These are phyloP conservation scores for Tuberolachnus salignus DNA, from an alignment of 2,888 invertebrate species.

Conservation along the genomic window DNA sequence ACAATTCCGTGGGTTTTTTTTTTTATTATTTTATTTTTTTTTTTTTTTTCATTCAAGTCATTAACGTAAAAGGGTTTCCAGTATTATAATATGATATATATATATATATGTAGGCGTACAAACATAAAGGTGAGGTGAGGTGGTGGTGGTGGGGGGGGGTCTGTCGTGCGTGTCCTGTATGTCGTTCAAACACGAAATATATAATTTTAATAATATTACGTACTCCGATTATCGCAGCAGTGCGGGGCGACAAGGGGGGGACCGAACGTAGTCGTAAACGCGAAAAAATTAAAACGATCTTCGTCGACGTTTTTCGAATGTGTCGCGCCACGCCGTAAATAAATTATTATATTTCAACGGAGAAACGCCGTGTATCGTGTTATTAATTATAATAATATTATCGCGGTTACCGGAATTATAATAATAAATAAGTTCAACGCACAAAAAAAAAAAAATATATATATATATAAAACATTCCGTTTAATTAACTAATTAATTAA, in stretches of 20 bases:
- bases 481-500: no score
- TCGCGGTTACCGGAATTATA: no score
- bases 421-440: background rate
- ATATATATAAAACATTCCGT: background rate
- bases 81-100: slow-evolving; percentile 17
- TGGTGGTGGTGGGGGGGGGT: background rate
- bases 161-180: slow-evolving; percentile 42
- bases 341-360: background rate
- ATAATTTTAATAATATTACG: slow-evolving; percentile 49
- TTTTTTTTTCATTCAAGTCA: slow-evolving; percentile 31
- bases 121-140: no score
- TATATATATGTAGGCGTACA: slow-evolving; percentile 5
- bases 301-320: slow-evolving; percentile 1
- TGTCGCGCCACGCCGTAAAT: background rate
- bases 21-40: slow-evolving; percentile 7
- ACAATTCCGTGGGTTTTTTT: background rate
- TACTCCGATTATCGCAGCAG: slow-evolving; percentile 22
- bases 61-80: slow-evolving; percentile 57
- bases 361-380: background rate
- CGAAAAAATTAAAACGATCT: slow-evolving; percentile 23
- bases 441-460: slow-evolving; percentile 2
- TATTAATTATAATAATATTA: slow-evolving; percentile 7
- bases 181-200: slow-evolving; percentile 33
- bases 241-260: no score
- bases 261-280: slow-evolving; percentile 27